Evolutionary conservation across 2,888 invertebrate genomes (phyloP), one percentile per base, ranked within the genome.

Genomic region (Euphydryas editha): DNA sequence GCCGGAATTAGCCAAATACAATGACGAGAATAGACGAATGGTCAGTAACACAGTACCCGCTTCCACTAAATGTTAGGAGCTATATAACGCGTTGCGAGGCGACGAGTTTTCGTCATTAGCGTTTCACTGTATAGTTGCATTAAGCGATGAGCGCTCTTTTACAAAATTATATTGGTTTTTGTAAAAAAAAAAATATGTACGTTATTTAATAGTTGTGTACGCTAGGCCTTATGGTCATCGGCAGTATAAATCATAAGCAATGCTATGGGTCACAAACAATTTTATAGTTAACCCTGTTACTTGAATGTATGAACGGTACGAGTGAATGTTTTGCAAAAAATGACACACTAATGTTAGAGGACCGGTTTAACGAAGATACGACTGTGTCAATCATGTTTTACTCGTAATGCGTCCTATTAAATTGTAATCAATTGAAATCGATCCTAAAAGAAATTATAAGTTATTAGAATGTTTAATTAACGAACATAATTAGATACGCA

Each of bases 21-120:
- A 71, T 72, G 81, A 84, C 89, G 88, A 86, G 88, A 91, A 91
- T 91, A 92, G 81, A 84, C 90, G 87, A 90, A 86, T 81, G 84
- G 81, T 81, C 84, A 88, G 85, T 85, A 30, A 30, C 30, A 30
- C 30, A 30, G 30, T 5, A 86, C 78, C 81, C 46, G 58, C 39
- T 59, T 62, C 57, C 51, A 87, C 85, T 83, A 84, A 82, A 79
- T 81, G 81, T 77, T 77, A 77, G 37, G 39, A 58, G 63, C 71
- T 69, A 0, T 30, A 30, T 4, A 30, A 4, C 30, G 30, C 8
- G 5, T 30, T 30, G 4, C 30, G 6, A 8, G 5, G 30, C 6
- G 30, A 8, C 30, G 30, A 2, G 1, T 30, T 30, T 30, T 2
- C 30, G 5, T 30, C 30, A 8, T 30, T 30, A 30, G 6, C 8